These are phyloP conservation scores for Melangyna quadrimaculata DNA, from an alignment of 2,888 invertebrate genomes.

Conservation along the genomic window DNA sequence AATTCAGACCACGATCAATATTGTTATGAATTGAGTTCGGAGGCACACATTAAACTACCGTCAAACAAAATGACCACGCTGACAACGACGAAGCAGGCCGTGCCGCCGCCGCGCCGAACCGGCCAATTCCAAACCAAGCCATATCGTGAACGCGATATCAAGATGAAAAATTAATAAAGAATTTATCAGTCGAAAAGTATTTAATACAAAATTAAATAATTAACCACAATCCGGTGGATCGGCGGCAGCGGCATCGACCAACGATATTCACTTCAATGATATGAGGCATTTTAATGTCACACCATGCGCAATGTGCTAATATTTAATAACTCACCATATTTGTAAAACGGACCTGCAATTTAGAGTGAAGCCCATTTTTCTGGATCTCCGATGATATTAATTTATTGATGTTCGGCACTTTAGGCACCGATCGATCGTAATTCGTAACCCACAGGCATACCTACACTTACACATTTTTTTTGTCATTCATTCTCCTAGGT, in stretches of 20 bases:
- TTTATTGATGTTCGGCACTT: constrained; percentile 29
- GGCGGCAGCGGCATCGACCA: background rate
- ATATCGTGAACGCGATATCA: constrained; percentile 32
- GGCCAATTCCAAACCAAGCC: background rate
- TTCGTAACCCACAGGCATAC: background rate
- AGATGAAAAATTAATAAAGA: constrained; percentile 72
- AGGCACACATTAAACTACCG: constrained; percentile 66
- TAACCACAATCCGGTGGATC: constrained; percentile 22
- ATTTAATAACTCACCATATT: constrained; percentile 72
- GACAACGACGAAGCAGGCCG: background rate
- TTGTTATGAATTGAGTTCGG: constrained; percentile 69
- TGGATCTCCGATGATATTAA: constrained; percentile 17
- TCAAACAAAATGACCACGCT: constrained; percentile 31
- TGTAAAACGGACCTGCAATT: constrained; percentile 30
- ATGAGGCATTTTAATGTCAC: constrained; percentile 70
- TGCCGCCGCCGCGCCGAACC: background rate
- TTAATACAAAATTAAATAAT: constrained; percentile 70
- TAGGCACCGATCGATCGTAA: constrained; percentile 1
- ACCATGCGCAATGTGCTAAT: constrained; percentile 67
- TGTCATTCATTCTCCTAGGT: background rate
- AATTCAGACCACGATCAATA: constrained; percentile 69
- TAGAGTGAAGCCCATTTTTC: constrained; percentile 40
- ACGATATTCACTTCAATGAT: background rate
- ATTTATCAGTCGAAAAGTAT: constrained; percentile 50
- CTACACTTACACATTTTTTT: background rate